phyloP scores from a whole-genome alignment of 2,113 vertebrate genomes.

The Mastomys natalensis region DNA sequence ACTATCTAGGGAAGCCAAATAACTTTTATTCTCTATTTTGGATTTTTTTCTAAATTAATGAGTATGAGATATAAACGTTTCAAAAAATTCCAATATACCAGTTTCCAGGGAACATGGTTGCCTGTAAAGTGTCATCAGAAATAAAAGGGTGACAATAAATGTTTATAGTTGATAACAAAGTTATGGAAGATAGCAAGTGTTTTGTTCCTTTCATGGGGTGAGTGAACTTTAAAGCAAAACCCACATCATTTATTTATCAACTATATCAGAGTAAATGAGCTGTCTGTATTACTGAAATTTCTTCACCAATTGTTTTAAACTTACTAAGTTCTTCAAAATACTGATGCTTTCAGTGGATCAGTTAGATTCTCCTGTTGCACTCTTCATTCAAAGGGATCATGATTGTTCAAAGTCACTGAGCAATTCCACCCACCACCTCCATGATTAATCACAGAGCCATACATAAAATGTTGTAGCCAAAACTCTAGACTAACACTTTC shows the following conservation, averaged over 20 bases:
- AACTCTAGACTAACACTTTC: background rate
- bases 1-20: conserved; percentile 6
- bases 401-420: conserved; percentile 18
- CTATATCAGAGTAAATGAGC: conserved; percentile 31
- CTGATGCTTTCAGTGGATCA: conserved; percentile 1
- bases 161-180: background rate
- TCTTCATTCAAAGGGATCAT: conserved; percentile 8
- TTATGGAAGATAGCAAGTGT: background rate
- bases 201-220: background rate
- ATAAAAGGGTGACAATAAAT: conserved; percentile 5
- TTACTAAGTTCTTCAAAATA: conserved; percentile 25
- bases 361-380: background rate
- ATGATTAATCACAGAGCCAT: background rate
- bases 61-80: background rate
- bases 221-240: conserved; percentile 4
- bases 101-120: background rate
- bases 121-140: conserved; percentile 5
- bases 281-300: background rate
- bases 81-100: background rate
- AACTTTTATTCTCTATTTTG: conserved; percentile 10
- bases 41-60: conserved; percentile 4
- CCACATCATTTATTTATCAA: background rate
- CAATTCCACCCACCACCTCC: background rate
- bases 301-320: background rate
- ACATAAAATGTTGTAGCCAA: background rate